A percentile compares a stretch with the other conserved stretches of the same genome.
phyloP scores from a whole-genome alignment of 92 coral and sea anemone genomes.

The Blastomussa wellsi region DNA sequence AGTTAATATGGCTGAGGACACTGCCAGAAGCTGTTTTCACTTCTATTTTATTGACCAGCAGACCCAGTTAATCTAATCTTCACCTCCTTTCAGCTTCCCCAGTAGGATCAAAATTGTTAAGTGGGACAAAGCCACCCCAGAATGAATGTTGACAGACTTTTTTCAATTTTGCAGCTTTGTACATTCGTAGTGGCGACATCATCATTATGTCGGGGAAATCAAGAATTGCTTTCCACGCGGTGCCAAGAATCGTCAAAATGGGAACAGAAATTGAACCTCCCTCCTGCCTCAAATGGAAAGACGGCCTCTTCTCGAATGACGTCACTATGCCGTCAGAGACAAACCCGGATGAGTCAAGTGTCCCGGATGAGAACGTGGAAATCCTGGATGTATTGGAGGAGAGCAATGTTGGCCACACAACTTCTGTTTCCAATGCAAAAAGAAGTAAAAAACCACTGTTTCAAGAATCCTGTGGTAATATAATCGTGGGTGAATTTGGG shows the following conservation, averaged over 20 bases:
- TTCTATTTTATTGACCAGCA: too few species aligned
- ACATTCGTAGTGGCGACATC: conserved; percentile 91
- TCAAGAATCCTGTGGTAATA: not conserved
- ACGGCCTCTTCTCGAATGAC: not conserved
- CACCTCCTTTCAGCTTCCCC: not conserved
- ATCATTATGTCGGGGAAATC: conserved; percentile 91
- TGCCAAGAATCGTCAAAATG: conserved; percentile 88
- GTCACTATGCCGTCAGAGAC: not conserved
- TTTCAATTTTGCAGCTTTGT: conserved; percentile 70
- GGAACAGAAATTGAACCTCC: conserved; percentile 74
- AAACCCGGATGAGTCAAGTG: not conserved
- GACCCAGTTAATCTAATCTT: too few species aligned
- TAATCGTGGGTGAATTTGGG: not conserved
- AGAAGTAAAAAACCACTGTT: not conserved
- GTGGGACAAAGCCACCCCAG: not conserved
- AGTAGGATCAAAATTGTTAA: not conserved
- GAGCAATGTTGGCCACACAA: not conserved
- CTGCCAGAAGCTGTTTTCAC: too few species aligned
- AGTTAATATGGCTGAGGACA: too few species aligned
- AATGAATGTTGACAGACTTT: not conserved
- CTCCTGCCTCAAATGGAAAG: conserved; percentile 72
- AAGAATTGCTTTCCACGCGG: conserved; percentile 95
- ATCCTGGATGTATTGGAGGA: not conserved
- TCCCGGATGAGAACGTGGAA: conserved; percentile 2
- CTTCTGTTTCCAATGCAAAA: not conserved